These are phyloP conservation scores for Nymphalis c-album DNA, from an alignment of 2,888 invertebrate genomes.

Conservation along the genomic window DNA sequence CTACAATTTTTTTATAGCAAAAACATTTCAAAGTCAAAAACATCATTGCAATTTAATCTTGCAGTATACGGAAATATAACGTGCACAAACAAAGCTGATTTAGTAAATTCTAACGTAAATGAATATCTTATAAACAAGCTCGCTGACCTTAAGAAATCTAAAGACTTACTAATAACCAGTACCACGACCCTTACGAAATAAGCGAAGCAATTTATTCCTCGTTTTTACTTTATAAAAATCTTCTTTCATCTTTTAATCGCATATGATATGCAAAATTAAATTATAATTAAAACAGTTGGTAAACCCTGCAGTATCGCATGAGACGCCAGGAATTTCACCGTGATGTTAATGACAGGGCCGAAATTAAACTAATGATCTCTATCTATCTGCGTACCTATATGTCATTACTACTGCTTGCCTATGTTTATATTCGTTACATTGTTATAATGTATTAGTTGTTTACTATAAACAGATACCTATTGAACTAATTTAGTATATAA, in stretches of 20 bases:
- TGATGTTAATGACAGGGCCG: constrained; percentile 61
- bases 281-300: constrained; percentile 44
- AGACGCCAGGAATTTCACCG: constrained; percentile 58
- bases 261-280: not conserved
- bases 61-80: too few relatives aligned
- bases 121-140: too few relatives aligned
- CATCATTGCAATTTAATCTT: too few relatives aligned
- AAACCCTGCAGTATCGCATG: constrained; percentile 47
- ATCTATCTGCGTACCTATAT: constrained; percentile 14
- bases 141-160: too few relatives aligned
- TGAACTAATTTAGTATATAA: too few relatives aligned
- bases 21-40: too few relatives aligned
- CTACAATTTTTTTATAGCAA: too few relatives aligned
- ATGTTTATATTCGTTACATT: constrained; percentile 24
- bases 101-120: too few relatives aligned
- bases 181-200: not conserved
- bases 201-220: not conserved
- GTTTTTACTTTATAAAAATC: not conserved
- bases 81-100: too few relatives aligned
- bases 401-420: constrained; percentile 33
- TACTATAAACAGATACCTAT: constrained; percentile 3
- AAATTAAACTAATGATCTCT: constrained; percentile 36
- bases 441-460: constrained; percentile 17
- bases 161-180: not conserved
- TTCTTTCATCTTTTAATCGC: not conserved